These are phyloP conservation scores for Rhineura floridana DNA, from an alignment of 2,113 vertebrate species.

Conservation along the genomic window DNA sequence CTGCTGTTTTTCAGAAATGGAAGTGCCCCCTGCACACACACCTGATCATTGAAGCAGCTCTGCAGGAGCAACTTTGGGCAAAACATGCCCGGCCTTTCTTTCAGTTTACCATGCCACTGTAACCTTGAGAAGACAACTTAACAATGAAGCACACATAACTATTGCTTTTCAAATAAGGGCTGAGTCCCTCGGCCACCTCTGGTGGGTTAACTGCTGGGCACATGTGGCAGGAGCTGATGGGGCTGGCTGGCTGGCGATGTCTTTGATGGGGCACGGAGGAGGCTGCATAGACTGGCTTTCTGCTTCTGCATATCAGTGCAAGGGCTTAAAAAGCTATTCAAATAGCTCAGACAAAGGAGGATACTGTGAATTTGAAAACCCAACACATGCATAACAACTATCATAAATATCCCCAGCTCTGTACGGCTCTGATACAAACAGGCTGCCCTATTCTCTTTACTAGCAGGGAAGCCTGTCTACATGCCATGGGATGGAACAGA, in stretches of 20 bases:
- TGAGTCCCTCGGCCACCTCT: background rate
- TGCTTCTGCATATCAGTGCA: too few relatives aligned
- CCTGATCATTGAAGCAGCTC: constrained; percentile 23
- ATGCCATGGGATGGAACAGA: too few relatives aligned
- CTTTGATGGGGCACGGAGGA: background rate
- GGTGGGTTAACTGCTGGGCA: background rate
- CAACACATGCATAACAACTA: background rate
- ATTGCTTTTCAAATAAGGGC: background rate
- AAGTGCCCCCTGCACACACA: constrained; percentile 25
- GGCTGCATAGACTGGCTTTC: background rate
- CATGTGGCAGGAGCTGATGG: background rate
- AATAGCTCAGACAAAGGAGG: background rate
- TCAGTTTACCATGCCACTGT: background rate
- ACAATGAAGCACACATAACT: background rate
- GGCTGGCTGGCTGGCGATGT: background rate
- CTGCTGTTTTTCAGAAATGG: constrained; percentile 41
- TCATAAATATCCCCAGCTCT: background rate
- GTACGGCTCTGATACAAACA: background rate
- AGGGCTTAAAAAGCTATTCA: background rate
- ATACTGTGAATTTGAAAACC: background rate
- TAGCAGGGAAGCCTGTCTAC: too few relatives aligned
- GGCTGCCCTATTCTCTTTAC: too few relatives aligned
- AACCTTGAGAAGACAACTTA: background rate
- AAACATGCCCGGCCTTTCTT: constrained; percentile 7
- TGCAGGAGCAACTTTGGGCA: constrained; percentile 5